Evolutionary conservation across 53 echinoderm and acorn worm genomes (phyloP), one percentile per base, ranked within the genome.

Genomic region (Pentamera pediparva): DNA sequence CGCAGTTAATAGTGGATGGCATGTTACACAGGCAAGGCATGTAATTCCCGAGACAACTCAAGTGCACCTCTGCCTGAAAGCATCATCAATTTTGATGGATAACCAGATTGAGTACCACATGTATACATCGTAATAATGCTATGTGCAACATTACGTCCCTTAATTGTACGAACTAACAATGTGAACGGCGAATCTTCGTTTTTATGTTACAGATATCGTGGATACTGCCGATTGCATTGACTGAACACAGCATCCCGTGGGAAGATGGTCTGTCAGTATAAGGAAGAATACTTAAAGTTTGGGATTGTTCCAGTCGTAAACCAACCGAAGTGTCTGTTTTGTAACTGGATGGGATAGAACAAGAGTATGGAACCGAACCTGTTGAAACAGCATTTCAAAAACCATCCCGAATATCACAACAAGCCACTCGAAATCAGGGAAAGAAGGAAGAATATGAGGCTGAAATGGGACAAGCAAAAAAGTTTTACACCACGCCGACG

Each of bases 271-370:
- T 10, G 69, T n/a, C 22, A 69, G 48, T 69, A 69, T 26, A 39
- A 69, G 41, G 31, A 69, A 24, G 69, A 36, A 39, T 69, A 69
- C 21, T 26, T n/a, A n/a, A n/a, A n/a, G n/a, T n/a, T 40, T n/a
- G 69, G 69, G 20, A 24, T 69, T 39, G 69, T 39, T 22, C 27
- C 40, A 36, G 22, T 21, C 39, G 29, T 17, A 39, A 8, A 69
- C 69, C 21, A 39, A 26, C 69, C 69, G 17, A 22, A 39, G 22
- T 69, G 69, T 69, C 25, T 69, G 20, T 24, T 45, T n/a, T 69
- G 69, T 39, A 13, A 48, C 9, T 39, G 41, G 3, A 39, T 48
- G 24, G 40, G 40, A 37, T 39, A 39, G 15, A 69, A 69, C 40
- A 45, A 69, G 69, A 45, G 22, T 15, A 39, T 69, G 69, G 41